phyloP scores from a whole-genome alignment of 2,888 invertebrate species.

The Sycophila texana region DNA sequence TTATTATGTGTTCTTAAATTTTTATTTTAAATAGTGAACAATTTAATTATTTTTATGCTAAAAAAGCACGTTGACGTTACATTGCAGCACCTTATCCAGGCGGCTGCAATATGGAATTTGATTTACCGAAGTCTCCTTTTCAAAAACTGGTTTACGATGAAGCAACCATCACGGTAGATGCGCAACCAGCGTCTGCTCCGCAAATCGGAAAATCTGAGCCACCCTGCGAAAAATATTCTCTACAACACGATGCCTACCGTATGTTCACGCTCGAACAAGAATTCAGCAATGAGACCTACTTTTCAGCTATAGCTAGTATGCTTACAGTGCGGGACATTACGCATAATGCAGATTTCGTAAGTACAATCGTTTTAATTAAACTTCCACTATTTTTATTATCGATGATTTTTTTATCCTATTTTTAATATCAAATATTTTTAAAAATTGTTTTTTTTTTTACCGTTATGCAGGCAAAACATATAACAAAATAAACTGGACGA shows the following conservation, averaged over 20 bases:
- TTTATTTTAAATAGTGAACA: neutral
- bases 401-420: too few species aligned
- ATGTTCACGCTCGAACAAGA: slow-evolving; percentile 80
- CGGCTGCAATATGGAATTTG: slow-evolving; percentile 85
- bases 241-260: slow-evolving; percentile 80
- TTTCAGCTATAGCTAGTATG: slow-evolving; percentile 80
- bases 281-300: slow-evolving; percentile 79
- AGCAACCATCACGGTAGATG: slow-evolving; percentile 78
- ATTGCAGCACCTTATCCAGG: slow-evolving; percentile 86
- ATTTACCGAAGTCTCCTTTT: slow-evolving; percentile 80
- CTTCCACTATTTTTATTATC: too few species aligned
- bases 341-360: slow-evolving; percentile 78
- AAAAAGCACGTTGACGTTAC: neutral
- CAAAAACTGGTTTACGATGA: slow-evolving; percentile 75
- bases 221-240: slow-evolving; percentile 70
- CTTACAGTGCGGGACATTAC: slow-evolving; percentile 78
- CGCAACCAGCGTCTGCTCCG: slow-evolving; percentile 76
- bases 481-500: too few species aligned
- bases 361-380: neutral
- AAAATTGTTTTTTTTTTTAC: too few species aligned
- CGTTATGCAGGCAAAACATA: too few species aligned
- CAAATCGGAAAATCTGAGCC: slow-evolving; percentile 59
- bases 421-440: too few species aligned
- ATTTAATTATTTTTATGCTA: neutral
- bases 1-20: too few species aligned